These are phyloP conservation scores for Phymorhynchus buccinoides DNA, from an alignment of 1,140 invertebrate genomes.

Conservation along the genomic window DNA sequence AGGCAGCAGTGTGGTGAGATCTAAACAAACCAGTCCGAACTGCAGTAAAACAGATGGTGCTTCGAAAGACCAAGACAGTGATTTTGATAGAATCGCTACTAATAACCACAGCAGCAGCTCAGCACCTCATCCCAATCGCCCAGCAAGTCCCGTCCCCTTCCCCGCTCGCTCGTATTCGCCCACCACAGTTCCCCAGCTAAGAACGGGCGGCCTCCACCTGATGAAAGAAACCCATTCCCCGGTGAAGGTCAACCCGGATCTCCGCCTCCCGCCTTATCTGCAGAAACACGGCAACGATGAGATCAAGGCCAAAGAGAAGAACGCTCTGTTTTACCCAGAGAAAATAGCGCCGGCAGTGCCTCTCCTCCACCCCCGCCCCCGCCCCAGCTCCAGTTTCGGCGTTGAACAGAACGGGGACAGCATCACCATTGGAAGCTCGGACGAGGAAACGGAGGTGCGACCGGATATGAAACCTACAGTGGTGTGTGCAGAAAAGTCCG, in stretches of 20 bases:
- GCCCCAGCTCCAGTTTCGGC: background rate
- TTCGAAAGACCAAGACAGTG: no score
- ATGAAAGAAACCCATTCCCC: background rate
- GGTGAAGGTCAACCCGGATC: background rate
- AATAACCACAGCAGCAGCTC: no score
- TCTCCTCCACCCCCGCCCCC: no score
- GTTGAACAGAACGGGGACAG: background rate
- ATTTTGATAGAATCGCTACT: no score
- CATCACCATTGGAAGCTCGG: background rate
- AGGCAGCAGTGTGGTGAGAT: no score
- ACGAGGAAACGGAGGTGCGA: background rate
- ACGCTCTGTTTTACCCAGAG: background rate
- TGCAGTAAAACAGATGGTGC: no score
- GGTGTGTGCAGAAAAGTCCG: background rate
- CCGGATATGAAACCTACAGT: background rate
- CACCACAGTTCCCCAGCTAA: background rate
- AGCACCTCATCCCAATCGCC: no score
- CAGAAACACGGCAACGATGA: background rate
- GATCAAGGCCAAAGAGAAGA: no score
- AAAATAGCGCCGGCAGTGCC: no score
- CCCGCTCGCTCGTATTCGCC: background rate
- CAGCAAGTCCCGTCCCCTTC: background rate
- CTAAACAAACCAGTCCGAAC: no score
- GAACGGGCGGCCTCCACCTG: background rate
- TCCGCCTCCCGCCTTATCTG: background rate